Conservation (phyloP, 2,888 invertebrate genomes). For the Netelia melanura region DNA sequence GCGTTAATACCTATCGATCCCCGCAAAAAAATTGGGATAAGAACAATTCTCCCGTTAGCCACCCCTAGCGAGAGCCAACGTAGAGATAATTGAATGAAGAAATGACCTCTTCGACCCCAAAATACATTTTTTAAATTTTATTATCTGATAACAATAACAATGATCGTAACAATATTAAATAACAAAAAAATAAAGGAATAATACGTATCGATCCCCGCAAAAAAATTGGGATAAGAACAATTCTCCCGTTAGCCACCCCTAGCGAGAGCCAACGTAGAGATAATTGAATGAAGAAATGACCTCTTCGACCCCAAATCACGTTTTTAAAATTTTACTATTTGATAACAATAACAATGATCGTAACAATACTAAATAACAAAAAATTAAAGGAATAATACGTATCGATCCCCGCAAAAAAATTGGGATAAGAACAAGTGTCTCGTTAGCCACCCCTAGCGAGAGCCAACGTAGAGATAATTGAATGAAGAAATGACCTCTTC, state of each 20-base stretch:
- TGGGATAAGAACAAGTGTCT: neutral
- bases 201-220: neutral
- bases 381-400: neutral
- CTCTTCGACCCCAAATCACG: neutral
- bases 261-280: neutral
- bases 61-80: neutral
- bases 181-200: neutral
- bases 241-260: neutral
- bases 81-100: constrained; percentile 9
- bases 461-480: too few species aligned
- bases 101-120: constrained; percentile 2
- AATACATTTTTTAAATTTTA: too few species aligned
- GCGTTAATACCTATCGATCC: neutral
- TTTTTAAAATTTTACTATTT: too few species aligned
- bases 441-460: neutral
- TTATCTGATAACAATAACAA: neutral
- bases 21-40: neutral
- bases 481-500: too few species aligned
- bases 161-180: neutral
- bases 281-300: constrained; percentile 25
- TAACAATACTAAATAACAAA: neutral
- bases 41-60: neutral
- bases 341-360: neutral
- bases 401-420: neutral
- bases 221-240: neutral